Evolutionary conservation across 2,888 invertebrate genomes (phyloP), one percentile per base, ranked within the genome.

Genomic region (Corbicula japonica): DNA sequence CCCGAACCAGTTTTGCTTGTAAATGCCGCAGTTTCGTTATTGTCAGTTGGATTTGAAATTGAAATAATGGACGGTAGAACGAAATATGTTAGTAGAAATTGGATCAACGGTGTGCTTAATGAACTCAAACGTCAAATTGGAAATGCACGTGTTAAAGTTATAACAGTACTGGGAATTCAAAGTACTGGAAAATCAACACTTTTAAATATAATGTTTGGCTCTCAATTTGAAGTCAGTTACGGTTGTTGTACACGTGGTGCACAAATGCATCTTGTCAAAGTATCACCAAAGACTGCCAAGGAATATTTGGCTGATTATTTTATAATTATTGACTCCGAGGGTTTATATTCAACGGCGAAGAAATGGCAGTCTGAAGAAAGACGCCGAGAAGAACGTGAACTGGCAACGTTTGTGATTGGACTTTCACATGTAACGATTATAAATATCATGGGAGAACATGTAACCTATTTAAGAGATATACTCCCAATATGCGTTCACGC

Each of bases 171-270:
- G 2, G 80, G 80, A 1, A 48, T 75, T 12, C 80, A 80, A 66
- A 80, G 80, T 44, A 65, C 71, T 41, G 80, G 80, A 32, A 80
- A 80, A 48, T 80, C 80, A 0, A 80, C 80, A 15, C 54, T 75
- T 15, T 35, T 80, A 10, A 80, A 80, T 38, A 44, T 66, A 52
- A 75, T 80, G 68, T 80, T 80, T 62, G 80, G 80, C 15, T 35
- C 71, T 15, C 68, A 75, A 28, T 80, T 75, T 61, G 46, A 65
- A 30, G 80, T 76, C 0, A 61, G 80, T 1, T 66, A 71, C 28
- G 80, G 80, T 6, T 46, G 80, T 30, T 75, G 75, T 46, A 80
- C 80, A 30, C 46, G 75, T 28, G 80, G 80, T 1, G 52, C 66
- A 32, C 54, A 23, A 44, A 56, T 62, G 26, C 80, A 80, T 12